A percentile compares a stretch with the other conserved stretches of the same genome.
Evolutionary conservation across 2,888 invertebrate genomes (phyloP).

Genomic region (Drosophila pegasa): DNA sequence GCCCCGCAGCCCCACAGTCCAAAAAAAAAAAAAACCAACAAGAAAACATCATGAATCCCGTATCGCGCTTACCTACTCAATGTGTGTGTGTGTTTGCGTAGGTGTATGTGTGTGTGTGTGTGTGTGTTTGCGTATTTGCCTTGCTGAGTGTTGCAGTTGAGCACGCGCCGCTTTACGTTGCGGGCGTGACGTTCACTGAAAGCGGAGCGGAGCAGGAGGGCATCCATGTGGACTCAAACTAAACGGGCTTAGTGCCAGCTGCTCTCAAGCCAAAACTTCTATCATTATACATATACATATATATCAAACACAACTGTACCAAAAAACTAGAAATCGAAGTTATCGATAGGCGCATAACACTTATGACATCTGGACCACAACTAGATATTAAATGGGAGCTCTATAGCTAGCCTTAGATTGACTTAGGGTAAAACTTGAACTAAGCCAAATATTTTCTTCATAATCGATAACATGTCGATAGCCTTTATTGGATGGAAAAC

Average conservation of each 20-base stretch:
- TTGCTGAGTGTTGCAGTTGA: constrained; percentile 63
- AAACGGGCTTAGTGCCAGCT: constrained; percentile 22
- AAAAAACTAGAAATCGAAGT: not conserved
- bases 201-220: not conserved
- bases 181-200: constrained; percentile 61
- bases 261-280: constrained; percentile 40
- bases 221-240: not conserved
- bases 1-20: not conserved
- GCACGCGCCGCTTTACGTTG: constrained; percentile 73
- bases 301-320: not conserved
- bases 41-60: constrained; percentile 61
- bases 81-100: constrained; percentile 3
- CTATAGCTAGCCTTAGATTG: not conserved
- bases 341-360: too few relatives aligned
- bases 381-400: too few relatives aligned
- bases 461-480: not conserved
- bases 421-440: not conserved
- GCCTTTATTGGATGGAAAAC: too few relatives aligned
- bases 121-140: constrained; percentile 10
- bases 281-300: constrained; percentile 24
- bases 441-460: too few relatives aligned
- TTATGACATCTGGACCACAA: not conserved
- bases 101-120: constrained; percentile 7
- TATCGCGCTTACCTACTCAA: constrained; percentile 36
- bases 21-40: constrained; percentile 31